Percentiles rank a stretch among this genome's conserved stretches.
phyloP scores from a whole-genome alignment of 92 coral and sea anemone genomes.

The Blastomussa wellsi region DNA sequence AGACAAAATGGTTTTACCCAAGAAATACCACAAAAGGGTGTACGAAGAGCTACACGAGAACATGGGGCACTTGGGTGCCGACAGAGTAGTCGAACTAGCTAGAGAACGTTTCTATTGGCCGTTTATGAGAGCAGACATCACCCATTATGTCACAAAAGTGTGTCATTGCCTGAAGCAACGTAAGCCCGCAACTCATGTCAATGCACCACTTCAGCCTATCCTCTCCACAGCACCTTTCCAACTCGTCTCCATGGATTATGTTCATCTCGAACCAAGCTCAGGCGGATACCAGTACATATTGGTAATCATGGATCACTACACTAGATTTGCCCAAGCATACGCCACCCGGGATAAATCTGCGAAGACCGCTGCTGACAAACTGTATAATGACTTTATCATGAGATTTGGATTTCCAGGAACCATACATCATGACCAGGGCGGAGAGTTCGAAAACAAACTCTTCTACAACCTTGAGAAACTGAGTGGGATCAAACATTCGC shows the following conservation, averaged over 20 bases:
- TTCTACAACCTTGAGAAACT: constrained; percentile 69
- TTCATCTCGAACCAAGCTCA: constrained; percentile 44
- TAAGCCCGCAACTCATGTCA: constrained; percentile 26
- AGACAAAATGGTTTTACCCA: neutral
- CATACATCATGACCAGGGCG: constrained; percentile 60
- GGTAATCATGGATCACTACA: constrained; percentile 54
- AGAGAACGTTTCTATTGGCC: too few relatives aligned
- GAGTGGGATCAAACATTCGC: constrained; percentile 49
- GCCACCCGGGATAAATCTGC: constrained; percentile 50
- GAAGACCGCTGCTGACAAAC: constrained; percentile 52
- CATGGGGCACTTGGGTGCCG: constrained; percentile 28
- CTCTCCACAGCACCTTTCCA: constrained; percentile 53
- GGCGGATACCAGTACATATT: constrained; percentile 48
- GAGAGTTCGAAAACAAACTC: constrained; percentile 63
- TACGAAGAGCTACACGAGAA: constrained; percentile 27
- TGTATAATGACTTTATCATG: constrained; percentile 50
- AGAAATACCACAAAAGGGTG: too few relatives aligned
- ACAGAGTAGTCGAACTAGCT: constrained; percentile 15
- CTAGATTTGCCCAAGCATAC: too few relatives aligned
- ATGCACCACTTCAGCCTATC: too few relatives aligned
- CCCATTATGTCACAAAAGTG: constrained; percentile 25
- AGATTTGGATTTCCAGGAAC: constrained; percentile 52
- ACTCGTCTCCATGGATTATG: constrained; percentile 49
- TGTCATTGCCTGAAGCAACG: constrained; percentile 51
- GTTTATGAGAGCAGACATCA: too few relatives aligned